Evolutionary conservation across 2,113 vertebrate species (phyloP), one percentile per base, ranked within the genome.

Genomic region (Lagenorhynchus albirostris): DNA sequence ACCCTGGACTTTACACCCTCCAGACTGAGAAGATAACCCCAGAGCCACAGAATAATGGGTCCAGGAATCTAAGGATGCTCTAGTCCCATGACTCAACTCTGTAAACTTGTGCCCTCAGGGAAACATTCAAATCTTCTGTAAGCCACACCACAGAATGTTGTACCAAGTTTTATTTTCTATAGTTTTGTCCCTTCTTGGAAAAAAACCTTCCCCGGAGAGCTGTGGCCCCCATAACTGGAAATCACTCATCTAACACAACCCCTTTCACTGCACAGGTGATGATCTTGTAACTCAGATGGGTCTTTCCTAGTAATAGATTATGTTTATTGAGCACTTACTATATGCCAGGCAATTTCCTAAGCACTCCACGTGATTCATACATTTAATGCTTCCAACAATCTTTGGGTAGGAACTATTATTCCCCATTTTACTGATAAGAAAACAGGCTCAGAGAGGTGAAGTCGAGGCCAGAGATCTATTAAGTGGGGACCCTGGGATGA

Each of bases 291-390:
- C 33, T 11, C 74, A 62, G 25, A 62, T 33, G n/a, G 10, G 20
- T 65, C 63, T 74, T 96, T 76, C 67, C 65, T 55, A 65, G 65
- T 13, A 53, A 8, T 1, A 82, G 26, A 33, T 67, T 23, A 9
- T 10, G 26, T 68, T 92, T 76, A 79, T 6, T 97, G 95, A 96
- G 62, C 62, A n/a, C 36, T 68, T 96, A 65, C 67, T 85, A 36
- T 26, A n/a, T 12, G 77, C 55, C 21, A 31, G 10, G 33, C 62
- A 76, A 31, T 89, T 70, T 55, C 33, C 47, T 38, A 87, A 89
- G 62, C 14, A 65, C 23, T 62, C 77, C 13, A n/a, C 11, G 15
- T 8, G 25, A 58, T 29, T 84, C 41, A 5, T 15, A 58, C 47
- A n/a, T 76, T 36, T 9, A 85, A 73, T 9, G 15, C 23, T 47